A percentile compares a stretch with the other conserved stretches of the same genome.
Conservation (phyloP, 1,140 invertebrate species). For the Drosophila arizonae region DNA sequence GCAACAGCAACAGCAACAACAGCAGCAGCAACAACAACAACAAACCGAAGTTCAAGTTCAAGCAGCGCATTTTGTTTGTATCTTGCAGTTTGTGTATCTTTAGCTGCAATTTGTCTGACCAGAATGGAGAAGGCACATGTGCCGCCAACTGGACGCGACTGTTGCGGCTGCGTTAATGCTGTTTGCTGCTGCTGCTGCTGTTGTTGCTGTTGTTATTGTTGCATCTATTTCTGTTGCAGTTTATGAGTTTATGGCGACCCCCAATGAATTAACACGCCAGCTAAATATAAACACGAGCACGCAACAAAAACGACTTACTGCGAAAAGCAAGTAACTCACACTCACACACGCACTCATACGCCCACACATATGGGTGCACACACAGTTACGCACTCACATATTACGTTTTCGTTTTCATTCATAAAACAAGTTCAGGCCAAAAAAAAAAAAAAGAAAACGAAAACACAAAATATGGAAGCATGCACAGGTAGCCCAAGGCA, state of each 20-base stretch:
- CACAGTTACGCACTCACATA: conserved; percentile 27
- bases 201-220: conserved; percentile 21
- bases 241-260: conserved; percentile 56
- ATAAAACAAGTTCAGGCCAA: conserved; percentile 59
- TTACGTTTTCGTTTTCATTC: conserved; percentile 59
- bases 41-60: conserved; percentile 78
- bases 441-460: conserved; percentile 20
- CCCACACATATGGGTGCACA: conserved; percentile 10
- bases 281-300: conserved; percentile 61
- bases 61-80: conserved; percentile 51
- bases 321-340: conserved; percentile 31
- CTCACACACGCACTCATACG: conserved; percentile 5
- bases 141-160: conserved; percentile 63
- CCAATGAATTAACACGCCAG: conserved; percentile 65
- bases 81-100: conserved; percentile 52
- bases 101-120: conserved; percentile 55
- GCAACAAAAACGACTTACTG: conserved; percentile 23
- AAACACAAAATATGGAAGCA: conserved; percentile 24
- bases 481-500: conserved; percentile 41
- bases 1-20: neutral
- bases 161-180: conserved; percentile 10
- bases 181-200: conserved; percentile 11
- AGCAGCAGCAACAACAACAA: conserved; percentile 23
- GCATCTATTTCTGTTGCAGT: conserved; percentile 57
- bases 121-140: conserved; percentile 49